A percentile compares a stretch with the other conserved stretches of the same genome.
phyloP scores from a whole-genome alignment of 2,113 vertebrate genomes.

The Lamprologus ornatipinnis region DNA sequence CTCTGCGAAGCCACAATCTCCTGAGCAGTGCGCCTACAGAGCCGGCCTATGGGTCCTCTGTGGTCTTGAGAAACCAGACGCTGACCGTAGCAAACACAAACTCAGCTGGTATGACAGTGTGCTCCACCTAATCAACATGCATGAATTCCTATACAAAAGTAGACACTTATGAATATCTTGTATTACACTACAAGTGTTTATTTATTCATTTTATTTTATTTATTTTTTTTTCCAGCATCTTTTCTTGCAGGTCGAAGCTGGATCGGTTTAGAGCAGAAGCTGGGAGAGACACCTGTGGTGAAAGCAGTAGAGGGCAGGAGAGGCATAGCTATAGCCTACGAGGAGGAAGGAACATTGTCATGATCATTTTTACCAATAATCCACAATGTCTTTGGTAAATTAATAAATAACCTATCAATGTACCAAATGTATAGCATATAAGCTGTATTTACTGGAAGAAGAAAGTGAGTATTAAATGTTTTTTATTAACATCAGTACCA shows the following conservation, averaged over 20 bases:
- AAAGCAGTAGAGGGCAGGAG: conserved; percentile 82
- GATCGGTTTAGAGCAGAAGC: conserved; percentile 82
- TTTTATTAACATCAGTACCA: not conserved
- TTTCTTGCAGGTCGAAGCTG: conserved; percentile 87
- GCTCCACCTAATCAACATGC: not conserved
- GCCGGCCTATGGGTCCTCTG: conserved; percentile 7
- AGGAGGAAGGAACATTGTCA: conserved; percentile 74
- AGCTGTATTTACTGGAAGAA: not conserved
- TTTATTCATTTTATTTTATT: not conserved
- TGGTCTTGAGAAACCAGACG: conserved; percentile 75
- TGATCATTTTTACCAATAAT: not conserved
- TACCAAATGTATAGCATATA: not conserved
- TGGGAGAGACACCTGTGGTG: conserved; percentile 79
- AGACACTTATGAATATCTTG: not conserved
- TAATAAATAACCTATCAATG: not conserved
- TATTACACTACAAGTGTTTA: not conserved
- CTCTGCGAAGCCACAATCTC: conserved; percentile 62
- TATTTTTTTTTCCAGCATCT: conserved; percentile 67
- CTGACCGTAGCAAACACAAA: conserved; percentile 71
- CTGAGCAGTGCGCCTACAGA: not conserved
- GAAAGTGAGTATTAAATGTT: not conserved
- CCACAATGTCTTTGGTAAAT: not conserved
- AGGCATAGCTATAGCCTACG: conserved; percentile 94
- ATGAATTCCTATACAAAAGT: not conserved
- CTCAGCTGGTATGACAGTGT: conserved; percentile 75